These are phyloP conservation scores for Oceanites oceanicus DNA, from an alignment of 2,113 vertebrate species.

Conservation along the genomic window DNA sequence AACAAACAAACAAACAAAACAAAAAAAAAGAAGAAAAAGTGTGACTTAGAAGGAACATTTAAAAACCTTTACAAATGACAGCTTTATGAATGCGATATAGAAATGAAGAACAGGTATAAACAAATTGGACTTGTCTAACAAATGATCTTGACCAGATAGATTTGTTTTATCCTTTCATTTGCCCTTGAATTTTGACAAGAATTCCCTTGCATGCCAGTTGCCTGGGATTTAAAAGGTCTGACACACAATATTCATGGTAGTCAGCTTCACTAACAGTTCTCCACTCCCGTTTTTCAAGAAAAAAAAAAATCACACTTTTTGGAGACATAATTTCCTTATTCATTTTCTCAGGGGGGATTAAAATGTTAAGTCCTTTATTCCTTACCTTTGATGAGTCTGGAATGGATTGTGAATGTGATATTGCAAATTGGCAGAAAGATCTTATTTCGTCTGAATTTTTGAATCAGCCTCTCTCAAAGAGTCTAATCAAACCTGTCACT, in stretches of 20 bases:
- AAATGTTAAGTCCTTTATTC: slow-evolving; percentile 38
- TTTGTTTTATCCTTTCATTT: not conserved
- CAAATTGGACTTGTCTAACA: not conserved
- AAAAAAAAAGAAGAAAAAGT: not conserved
- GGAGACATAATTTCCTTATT: slow-evolving; percentile 31
- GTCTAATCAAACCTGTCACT: slow-evolving; percentile 48
- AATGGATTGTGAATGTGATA: not conserved
- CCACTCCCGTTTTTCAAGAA: not conserved
- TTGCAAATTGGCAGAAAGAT: slow-evolving; percentile 30
- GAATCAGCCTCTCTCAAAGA: slow-evolving; percentile 17
- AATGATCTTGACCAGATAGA: not conserved
- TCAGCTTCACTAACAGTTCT: not conserved
- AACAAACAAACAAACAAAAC: too few species aligned
- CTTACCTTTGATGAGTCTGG: slow-evolving; percentile 8
- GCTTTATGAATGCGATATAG: not conserved
- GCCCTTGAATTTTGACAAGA: not conserved
- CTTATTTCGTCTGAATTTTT: slow-evolving; percentile 21
- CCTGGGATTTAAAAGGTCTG: not conserved
- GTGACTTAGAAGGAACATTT: not conserved
- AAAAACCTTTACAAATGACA: not conserved
- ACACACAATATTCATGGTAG: not conserved
- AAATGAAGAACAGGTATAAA: not conserved
- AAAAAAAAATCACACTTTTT: not conserved
- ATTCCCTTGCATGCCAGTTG: not conserved
- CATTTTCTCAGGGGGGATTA: slow-evolving; percentile 27